These are phyloP conservation scores for Apis cerana DNA, from an alignment of 1,140 invertebrate species.

Conservation along the genomic window DNA sequence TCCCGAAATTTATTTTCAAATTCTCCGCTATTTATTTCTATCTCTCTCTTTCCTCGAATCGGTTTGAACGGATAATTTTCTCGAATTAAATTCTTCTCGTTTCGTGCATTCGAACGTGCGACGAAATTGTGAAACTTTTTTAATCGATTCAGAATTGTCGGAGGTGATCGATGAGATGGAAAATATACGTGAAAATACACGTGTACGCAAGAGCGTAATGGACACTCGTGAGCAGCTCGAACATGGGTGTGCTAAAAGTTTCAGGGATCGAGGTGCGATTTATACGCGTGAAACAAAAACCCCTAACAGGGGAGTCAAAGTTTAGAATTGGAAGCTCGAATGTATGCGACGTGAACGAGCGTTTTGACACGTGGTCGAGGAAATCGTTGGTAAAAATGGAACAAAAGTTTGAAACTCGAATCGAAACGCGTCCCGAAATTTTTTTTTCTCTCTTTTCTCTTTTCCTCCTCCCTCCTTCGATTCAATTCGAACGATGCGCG, in stretches of 20 bases:
- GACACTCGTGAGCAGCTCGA: too few species aligned
- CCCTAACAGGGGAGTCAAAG: not conserved
- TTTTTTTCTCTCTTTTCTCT: not conserved
- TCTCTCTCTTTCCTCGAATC: too few species aligned
- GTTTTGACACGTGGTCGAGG: not conserved
- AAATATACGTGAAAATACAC: too few species aligned
- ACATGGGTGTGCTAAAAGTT: too few species aligned
- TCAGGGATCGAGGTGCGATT: too few species aligned
- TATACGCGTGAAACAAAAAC: too few species aligned
- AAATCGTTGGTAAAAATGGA: not conserved
- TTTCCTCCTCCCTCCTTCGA: not conserved
- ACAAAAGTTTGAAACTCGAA: slow-evolving; percentile 5
- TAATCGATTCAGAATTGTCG: not conserved
- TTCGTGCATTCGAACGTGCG: not conserved
- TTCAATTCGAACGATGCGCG: not conserved
- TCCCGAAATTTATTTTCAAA: slow-evolving; percentile 27
- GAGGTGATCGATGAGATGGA: not conserved
- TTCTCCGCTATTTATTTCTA: not conserved
- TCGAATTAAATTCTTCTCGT: too few species aligned
- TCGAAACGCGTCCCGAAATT: not conserved
- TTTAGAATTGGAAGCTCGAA: not conserved
- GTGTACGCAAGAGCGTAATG: too few species aligned
- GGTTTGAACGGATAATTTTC: too few species aligned
- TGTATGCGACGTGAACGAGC: not conserved
- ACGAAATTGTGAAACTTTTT: not conserved